phyloP scores from a whole-genome alignment of 2,888 invertebrate species.

The Eilema caniola region DNA sequence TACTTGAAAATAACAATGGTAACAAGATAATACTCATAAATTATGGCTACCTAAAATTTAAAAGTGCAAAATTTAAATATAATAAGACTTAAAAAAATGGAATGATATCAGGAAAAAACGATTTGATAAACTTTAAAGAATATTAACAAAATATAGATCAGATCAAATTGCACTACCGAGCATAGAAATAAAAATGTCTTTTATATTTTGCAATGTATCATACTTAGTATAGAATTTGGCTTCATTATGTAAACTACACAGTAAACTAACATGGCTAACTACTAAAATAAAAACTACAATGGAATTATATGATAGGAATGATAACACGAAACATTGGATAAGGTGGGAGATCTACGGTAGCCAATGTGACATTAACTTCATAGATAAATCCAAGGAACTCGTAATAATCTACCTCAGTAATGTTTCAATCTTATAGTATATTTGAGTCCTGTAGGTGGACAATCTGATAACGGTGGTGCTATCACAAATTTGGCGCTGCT shows the following conservation, averaged over 20 bases:
- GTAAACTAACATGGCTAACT: conserved; percentile 75
- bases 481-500: conserved; percentile 77
- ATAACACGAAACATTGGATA: conserved; percentile 62
- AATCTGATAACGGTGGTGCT: conserved; percentile 71
- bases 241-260: conserved; percentile 64
- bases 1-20: conserved; percentile 44
- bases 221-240: conserved; percentile 79
- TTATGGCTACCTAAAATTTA: conserved; percentile 53
- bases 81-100: conserved; percentile 63
- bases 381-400: conserved; percentile 47
- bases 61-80: conserved; percentile 44
- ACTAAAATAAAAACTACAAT: conserved; percentile 63
- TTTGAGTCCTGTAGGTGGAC: conserved; percentile 71
- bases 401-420: conserved; percentile 63
- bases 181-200: conserved; percentile 61
- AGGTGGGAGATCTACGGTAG: conserved; percentile 65
- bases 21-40: conserved; percentile 51
- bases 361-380: conserved; percentile 49
- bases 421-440: conserved; percentile 81
- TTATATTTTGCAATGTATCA: conserved; percentile 69
- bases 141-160: conserved; percentile 76
- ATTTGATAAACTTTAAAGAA: conserved; percentile 71
- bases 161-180: conserved; percentile 74
- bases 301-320: conserved; percentile 76
- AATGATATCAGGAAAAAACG: conserved; percentile 71